phyloP scores from a whole-genome alignment of 2,797 vertebrate species.

The Syndactyla subalaris region DNA sequence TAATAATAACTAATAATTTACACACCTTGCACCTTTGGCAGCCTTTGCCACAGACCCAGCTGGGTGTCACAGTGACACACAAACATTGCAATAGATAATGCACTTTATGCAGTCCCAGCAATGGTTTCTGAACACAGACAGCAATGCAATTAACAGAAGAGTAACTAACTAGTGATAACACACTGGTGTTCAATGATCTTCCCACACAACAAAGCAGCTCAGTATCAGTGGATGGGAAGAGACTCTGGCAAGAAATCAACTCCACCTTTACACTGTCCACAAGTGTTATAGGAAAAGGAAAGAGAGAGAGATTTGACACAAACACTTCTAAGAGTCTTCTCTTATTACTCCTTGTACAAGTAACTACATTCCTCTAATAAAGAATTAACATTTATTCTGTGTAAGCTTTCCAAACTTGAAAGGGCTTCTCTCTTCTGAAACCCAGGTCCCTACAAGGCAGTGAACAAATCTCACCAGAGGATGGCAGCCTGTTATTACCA shows the following conservation, averaged over 20 bases:
- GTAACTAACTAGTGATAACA: neutral
- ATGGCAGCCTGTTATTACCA: conserved; percentile 61
- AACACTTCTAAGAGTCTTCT: neutral
- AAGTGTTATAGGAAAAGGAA: neutral
- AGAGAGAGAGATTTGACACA: neutral
- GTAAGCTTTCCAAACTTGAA: neutral
- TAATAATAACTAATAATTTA: neutral
- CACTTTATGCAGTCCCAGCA: fast-evolving
- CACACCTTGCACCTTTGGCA: neutral
- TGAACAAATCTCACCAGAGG: conserved; percentile 45
- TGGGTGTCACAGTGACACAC: neutral
- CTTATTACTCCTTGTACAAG: neutral
- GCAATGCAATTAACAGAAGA: neutral
- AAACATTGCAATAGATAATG: neutral
- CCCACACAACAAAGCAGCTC: neutral
- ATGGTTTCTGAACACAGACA: neutral
- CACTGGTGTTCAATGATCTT: neutral
- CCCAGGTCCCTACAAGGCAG: neutral
- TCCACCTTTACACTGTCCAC: neutral
- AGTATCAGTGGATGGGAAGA: neutral
- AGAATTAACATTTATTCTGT: neutral
- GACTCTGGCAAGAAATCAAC: neutral
- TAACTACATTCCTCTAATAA: neutral
- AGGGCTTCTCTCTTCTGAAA: neutral
- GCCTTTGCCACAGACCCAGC: neutral